Conservation (phyloP, 2,888 invertebrate species). For the Drosophila nigricruria region DNA sequence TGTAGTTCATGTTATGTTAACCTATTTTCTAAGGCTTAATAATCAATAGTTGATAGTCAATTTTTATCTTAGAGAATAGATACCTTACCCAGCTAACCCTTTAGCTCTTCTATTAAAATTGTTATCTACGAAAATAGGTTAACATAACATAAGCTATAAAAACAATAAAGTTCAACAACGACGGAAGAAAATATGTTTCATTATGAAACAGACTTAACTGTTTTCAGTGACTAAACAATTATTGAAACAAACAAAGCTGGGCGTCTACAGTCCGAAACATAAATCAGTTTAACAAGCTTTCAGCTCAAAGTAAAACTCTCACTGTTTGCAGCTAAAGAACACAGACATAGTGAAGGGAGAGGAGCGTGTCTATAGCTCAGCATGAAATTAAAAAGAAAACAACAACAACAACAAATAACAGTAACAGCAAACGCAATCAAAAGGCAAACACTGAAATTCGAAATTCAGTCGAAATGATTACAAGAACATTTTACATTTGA, state of each 20-base stretch:
- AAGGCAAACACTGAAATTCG: conserved; percentile 43
- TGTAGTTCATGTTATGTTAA: too few relatives aligned
- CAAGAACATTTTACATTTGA: conserved; percentile 78
- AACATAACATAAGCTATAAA: neutral
- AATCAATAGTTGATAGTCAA: too few relatives aligned
- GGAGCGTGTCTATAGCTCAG: conserved; percentile 1
- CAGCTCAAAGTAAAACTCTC: conserved; percentile 13
- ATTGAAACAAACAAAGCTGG: neutral
- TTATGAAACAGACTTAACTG: neutral
- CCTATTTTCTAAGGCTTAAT: too few relatives aligned
- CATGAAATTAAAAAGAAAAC: conserved; percentile 9
- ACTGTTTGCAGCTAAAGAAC: neutral
- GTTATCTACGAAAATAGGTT: neutral
- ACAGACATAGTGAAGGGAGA: conserved; percentile 1
- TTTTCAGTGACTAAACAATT: conserved; percentile 5
- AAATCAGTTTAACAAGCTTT: conserved; percentile 17
- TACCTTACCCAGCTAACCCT: neutral
- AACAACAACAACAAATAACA: neutral
- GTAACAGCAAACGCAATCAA: conserved; percentile 28
- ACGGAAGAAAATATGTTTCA: neutral
- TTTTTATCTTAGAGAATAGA: too few relatives aligned
- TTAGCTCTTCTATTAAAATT: neutral
- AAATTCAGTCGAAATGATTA: conserved; percentile 72
- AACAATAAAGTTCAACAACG: neutral
- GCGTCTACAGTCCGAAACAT: neutral